Percentiles rank a stretch among this genome's conserved stretches.
Evolutionary conservation across 2,888 invertebrate genomes (phyloP).

Genomic region (Drymonia ruficornis): DNA sequence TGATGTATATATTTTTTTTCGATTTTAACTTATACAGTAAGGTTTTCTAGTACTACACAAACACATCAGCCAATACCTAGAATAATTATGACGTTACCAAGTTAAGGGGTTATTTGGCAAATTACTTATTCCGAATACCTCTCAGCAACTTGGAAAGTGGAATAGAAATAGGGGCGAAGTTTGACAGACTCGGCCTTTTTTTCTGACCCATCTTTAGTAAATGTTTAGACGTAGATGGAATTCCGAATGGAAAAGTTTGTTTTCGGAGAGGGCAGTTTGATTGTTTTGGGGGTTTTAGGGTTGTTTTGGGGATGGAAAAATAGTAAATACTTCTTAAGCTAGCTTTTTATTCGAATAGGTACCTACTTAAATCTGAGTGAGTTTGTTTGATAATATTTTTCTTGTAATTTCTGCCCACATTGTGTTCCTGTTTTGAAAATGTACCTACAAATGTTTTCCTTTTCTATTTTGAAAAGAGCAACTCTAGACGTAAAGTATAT

Average conservation of each 20-base stretch:
- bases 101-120: neutral
- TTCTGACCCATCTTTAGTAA: neutral
- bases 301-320: too few relatives aligned
- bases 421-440: too few relatives aligned
- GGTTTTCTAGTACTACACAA: constrained; percentile 1
- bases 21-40: too few relatives aligned
- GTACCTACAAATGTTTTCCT: too few relatives aligned
- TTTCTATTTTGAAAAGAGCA: too few relatives aligned
- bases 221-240: constrained; percentile 2
- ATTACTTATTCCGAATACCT: constrained; percentile 5
- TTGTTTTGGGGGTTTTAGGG: neutral
- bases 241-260: neutral
- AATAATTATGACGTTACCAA: constrained; percentile 5
- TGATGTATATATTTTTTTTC: too few relatives aligned
- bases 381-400: too few relatives aligned
- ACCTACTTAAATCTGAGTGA: too few relatives aligned
- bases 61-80: constrained; percentile 14
- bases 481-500: too few relatives aligned
- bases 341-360: too few relatives aligned
- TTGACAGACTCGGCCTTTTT: neutral
- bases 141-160: neutral
- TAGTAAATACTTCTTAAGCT: too few relatives aligned
- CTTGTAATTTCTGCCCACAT: too few relatives aligned
- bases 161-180: constrained; percentile 2
- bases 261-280: neutral